A percentile compares a stretch with the other conserved stretches of the same genome.
Evolutionary conservation across 2,797 vertebrate genomes (phyloP).

Genomic region (Paramormyrops hopkinsi): DNA sequence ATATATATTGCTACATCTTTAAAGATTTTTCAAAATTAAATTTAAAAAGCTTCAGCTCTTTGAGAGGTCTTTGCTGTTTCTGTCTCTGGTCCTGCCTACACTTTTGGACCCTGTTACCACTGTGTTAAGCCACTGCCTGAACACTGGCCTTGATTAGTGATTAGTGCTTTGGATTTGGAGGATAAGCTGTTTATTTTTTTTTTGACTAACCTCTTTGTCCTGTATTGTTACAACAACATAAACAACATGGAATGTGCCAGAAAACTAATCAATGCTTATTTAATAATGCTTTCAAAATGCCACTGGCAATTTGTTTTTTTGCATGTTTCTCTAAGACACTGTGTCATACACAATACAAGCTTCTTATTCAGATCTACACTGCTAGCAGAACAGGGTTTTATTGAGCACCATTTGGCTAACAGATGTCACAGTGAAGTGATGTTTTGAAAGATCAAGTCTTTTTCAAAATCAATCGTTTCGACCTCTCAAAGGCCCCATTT

Average conservation of each 20-base stretch:
- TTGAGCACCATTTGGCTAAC: neutral
- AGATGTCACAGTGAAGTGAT: neutral
- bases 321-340: neutral
- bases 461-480: neutral
- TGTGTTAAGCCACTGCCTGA: neutral
- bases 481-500: neutral
- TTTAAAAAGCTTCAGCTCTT: neutral
- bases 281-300: neutral
- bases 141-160: neutral
- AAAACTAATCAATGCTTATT: neutral
- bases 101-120: neutral
- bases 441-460: slow-evolving; percentile 2
- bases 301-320: neutral
- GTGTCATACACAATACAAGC: neutral
- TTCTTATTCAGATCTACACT: neutral
- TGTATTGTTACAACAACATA: neutral
- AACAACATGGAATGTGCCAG: neutral
- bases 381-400: neutral
- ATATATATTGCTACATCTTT: neutral
- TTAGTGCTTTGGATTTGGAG: neutral
- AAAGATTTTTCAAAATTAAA: neutral
- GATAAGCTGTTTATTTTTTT: neutral
- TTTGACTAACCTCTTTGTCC: neutral
- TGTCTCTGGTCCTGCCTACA: neutral
- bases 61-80: neutral